These are phyloP conservation scores for Cyclura pinguis DNA, from an alignment of 2,797 vertebrate species.

Conservation along the genomic window DNA sequence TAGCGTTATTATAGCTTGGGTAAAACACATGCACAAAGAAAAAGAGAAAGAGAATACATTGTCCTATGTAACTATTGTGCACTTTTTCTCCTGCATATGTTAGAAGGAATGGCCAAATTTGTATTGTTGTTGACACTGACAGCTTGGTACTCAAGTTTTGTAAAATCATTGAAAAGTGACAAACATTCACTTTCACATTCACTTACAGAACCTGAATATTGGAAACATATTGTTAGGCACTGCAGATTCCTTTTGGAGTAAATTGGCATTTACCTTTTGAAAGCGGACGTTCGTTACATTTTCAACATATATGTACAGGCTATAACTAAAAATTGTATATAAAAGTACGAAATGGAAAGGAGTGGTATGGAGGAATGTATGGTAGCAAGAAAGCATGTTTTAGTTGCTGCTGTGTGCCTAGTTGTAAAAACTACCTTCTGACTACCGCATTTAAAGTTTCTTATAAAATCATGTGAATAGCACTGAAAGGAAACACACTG, in stretches of 20 bases:
- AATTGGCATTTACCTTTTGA: neutral
- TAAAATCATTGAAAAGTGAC: neutral
- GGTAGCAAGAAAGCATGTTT: no score
- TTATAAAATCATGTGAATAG: no score
- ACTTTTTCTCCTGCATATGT: neutral
- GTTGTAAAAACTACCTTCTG: neutral
- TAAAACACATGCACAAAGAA: neutral
- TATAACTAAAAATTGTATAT: neutral
- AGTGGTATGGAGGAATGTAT: neutral
- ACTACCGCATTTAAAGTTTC: no score
- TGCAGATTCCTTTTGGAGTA: neutral
- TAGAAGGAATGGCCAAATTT: neutral
- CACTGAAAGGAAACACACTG: no score
- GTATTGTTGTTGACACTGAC: neutral
- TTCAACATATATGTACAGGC: neutral
- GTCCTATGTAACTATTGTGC: neutral
- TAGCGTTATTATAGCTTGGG: neutral
- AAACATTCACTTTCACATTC: neutral
- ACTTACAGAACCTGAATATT: neutral
- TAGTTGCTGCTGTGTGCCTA: neutral
- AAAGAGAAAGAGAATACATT: neutral
- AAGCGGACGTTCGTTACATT: neutral
- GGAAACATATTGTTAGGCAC: no score
- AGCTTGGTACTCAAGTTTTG: neutral
- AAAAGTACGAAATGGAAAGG: neutral